Percentiles rank a stretch among this genome's conserved stretches.
phyloP scores from a whole-genome alignment of 2,113 vertebrate genomes.

The Crocuta crocuta region DNA sequence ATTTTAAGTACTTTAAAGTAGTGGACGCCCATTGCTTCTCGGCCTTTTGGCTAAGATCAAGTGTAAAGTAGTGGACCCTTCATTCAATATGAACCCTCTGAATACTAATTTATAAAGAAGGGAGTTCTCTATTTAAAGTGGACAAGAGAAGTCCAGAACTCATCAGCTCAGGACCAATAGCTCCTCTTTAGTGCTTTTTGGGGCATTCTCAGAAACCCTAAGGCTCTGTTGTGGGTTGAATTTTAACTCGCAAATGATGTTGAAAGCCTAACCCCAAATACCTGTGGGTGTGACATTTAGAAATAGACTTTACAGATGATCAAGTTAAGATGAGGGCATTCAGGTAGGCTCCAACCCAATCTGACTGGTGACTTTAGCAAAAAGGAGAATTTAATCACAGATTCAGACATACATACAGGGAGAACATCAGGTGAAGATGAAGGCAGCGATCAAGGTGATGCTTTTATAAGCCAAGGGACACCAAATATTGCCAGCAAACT shows the following conservation, averaged over 20 bases:
- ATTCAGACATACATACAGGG: background rate
- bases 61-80: background rate
- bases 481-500: background rate
- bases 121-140: constrained; percentile 4
- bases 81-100: constrained; percentile 4
- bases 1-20: constrained; percentile 15
- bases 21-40: background rate
- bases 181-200: background rate
- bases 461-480: background rate
- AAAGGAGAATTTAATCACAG: background rate
- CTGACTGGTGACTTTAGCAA: background rate
- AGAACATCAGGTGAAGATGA: background rate
- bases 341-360: background rate
- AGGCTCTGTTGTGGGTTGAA: background rate
- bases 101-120: constrained; percentile 19
- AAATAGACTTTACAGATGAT: background rate
- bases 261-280: background rate
- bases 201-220: background rate
- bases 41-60: no score
- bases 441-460: background rate
- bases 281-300: background rate
- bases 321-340: background rate
- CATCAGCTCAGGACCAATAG: background rate
- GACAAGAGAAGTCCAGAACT: background rate
- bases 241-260: background rate